These are phyloP conservation scores for Schizaphis graminum DNA, from an alignment of 2,888 invertebrate genomes.

Conservation along the genomic window DNA sequence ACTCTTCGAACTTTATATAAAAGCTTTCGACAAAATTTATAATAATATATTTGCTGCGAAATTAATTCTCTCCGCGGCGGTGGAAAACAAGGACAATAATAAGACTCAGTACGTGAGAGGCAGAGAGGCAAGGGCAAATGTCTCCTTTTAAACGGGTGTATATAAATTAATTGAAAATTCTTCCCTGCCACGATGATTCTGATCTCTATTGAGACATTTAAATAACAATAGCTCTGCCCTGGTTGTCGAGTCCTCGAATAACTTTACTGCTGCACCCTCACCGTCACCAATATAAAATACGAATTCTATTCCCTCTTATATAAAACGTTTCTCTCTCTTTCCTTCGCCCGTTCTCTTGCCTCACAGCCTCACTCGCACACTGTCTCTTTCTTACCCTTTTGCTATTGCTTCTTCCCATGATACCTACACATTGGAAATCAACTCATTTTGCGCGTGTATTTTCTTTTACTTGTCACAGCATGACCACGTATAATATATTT, in stretches of 20 bases:
- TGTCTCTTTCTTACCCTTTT: neutral
- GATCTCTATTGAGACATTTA: conserved; percentile 66
- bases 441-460: neutral
- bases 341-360: neutral
- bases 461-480: neutral
- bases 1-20: conserved; percentile 63
- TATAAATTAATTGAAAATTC: conserved; percentile 66
- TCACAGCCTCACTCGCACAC: neutral
- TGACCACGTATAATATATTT: neutral
- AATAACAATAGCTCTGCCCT: conserved; percentile 63
- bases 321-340: conserved; percentile 37
- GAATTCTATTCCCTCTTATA: conserved; percentile 62
- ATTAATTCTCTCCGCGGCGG: conserved; percentile 65
- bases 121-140: conserved; percentile 53
- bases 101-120: conserved; percentile 47
- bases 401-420: neutral
- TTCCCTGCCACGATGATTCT: conserved; percentile 64
- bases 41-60: conserved; percentile 64
- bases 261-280: conserved; percentile 59
- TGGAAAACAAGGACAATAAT: conserved; percentile 63
- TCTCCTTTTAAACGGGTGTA: conserved; percentile 66
- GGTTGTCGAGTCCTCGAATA: conserved; percentile 60
- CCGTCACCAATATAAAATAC: conserved; percentile 61
- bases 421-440: conserved; percentile 15
- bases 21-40: conserved; percentile 65